These are phyloP conservation scores for Antheraea yamamai DNA, from an alignment of 2,888 invertebrate genomes.

Conservation along the genomic window DNA sequence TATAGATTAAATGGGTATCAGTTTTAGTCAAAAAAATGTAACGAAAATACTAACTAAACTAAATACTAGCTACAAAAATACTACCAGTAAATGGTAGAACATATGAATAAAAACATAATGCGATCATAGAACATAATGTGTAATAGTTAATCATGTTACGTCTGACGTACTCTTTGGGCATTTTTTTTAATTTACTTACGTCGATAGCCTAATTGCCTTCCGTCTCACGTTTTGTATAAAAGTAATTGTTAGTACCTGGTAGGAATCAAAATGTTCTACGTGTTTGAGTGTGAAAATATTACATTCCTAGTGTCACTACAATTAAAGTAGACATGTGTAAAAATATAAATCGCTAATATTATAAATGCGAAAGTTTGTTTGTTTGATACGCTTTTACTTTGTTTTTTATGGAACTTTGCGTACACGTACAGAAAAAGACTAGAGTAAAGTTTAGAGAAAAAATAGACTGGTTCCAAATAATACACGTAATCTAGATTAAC, in stretches of 20 bases:
- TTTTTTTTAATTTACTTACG: conserved; percentile 9
- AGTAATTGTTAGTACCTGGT: conserved; percentile 12
- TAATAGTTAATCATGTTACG: conserved; percentile 3
- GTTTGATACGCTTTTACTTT: too few relatives aligned
- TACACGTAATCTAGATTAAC: too few relatives aligned
- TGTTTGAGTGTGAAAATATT: not conserved
- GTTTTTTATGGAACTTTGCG: too few relatives aligned
- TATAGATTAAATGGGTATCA: not conserved
- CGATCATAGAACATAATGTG: not conserved
- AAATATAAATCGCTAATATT: too few relatives aligned
- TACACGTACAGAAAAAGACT: too few relatives aligned
- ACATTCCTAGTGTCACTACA: not conserved
- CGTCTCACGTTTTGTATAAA: conserved; percentile 7
- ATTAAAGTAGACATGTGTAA: not conserved
- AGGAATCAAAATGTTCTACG: not conserved
- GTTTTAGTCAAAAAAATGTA: not conserved
- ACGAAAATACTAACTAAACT: conserved; percentile 1
- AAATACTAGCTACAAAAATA: too few relatives aligned
- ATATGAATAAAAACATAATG: not conserved
- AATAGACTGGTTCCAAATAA: too few relatives aligned
- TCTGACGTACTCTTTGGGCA: conserved; percentile 3
- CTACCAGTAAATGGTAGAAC: not conserved
- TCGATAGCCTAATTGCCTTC: conserved; percentile 4
- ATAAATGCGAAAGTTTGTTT: too few relatives aligned
- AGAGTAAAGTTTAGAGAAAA: too few relatives aligned